A percentile compares a stretch with the other conserved stretches of the same genome.
Evolutionary conservation across 23 tunicate genomes (phyloP).

Genomic region (Ciona savignyi): DNA sequence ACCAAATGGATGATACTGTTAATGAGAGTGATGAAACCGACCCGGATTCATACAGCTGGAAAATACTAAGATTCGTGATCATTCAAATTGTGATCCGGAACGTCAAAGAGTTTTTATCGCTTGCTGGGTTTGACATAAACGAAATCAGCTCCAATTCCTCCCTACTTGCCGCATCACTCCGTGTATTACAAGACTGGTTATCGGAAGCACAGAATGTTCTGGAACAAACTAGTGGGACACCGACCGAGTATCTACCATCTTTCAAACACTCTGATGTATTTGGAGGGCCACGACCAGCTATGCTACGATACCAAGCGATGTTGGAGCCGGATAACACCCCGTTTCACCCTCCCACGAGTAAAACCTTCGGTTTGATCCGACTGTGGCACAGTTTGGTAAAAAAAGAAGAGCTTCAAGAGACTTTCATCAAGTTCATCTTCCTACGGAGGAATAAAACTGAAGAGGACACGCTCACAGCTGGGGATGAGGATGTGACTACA

Average conservation of each 20-base stretch:
- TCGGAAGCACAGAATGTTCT: slow-evolving; percentile 11
- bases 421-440: slow-evolving; percentile 75
- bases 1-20: slow-evolving; percentile 7
- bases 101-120: slow-evolving; percentile 38
- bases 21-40: slow-evolving; percentile 15
- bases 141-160: slow-evolving; percentile 74
- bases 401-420: slow-evolving; percentile 56
- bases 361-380: slow-evolving; percentile 20
- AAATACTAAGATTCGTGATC: slow-evolving; percentile 42
- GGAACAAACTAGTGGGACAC: slow-evolving; percentile 33
- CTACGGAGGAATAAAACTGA: slow-evolving; percentile 11
- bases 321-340: slow-evolving; percentile 74
- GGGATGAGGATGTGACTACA: background rate
- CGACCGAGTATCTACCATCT: slow-evolving; percentile 17
- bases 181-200: slow-evolving; percentile 57
- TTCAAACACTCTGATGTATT: background rate
- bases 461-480: background rate
- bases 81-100: slow-evolving; percentile 21
- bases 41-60: slow-evolving; percentile 72
- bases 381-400: slow-evolving; percentile 74
- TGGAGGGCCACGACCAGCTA: slow-evolving; percentile 45
- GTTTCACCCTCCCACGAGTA: slow-evolving; percentile 10
- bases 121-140: slow-evolving; percentile 68
- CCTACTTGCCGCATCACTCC: slow-evolving; percentile 42
- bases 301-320: slow-evolving; percentile 62